These are phyloP conservation scores for Buphagus erythrorhynchus DNA, from an alignment of 2,797 vertebrate species.

Conservation along the genomic window DNA sequence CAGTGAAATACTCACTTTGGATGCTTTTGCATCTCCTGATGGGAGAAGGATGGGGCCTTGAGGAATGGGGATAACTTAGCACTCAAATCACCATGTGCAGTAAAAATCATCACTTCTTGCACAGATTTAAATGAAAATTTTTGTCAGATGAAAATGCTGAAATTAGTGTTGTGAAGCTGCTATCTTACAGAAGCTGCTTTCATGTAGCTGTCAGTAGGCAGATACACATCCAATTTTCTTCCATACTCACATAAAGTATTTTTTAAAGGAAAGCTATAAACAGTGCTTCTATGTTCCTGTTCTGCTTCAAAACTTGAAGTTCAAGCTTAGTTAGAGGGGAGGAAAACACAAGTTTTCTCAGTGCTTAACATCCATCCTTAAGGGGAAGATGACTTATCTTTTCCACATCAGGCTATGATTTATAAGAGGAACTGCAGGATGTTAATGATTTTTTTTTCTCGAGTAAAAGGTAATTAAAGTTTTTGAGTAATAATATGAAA, in stretches of 20 bases:
- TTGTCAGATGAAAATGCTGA: neutral
- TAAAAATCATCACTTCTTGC: neutral
- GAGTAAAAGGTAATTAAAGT: neutral
- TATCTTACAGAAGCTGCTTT: neutral
- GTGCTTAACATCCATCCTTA: neutral
- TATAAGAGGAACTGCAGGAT: neutral
- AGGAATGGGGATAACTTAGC: neutral
- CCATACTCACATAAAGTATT: accelerated
- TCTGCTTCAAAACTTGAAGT: neutral
- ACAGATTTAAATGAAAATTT: neutral
- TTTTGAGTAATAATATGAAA: neutral
- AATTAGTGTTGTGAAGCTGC: neutral
- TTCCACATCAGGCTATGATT: neutral
- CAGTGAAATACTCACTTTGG: neutral
- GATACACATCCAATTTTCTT: neutral
- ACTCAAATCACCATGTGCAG: neutral
- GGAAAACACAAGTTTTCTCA: neutral
- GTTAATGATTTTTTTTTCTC: neutral
- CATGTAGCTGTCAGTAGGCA: neutral
- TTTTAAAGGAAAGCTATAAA: neutral
- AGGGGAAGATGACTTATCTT: neutral
- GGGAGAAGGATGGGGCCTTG: accelerated
- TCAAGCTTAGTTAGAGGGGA: neutral
- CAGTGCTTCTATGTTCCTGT: neutral
- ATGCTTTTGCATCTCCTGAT: neutral